Percentiles rank a stretch among this genome's conserved stretches.
These are phyloP conservation scores for Macrophya annulata DNA, from an alignment of 2,888 invertebrate species.

Conservation along the genomic window DNA sequence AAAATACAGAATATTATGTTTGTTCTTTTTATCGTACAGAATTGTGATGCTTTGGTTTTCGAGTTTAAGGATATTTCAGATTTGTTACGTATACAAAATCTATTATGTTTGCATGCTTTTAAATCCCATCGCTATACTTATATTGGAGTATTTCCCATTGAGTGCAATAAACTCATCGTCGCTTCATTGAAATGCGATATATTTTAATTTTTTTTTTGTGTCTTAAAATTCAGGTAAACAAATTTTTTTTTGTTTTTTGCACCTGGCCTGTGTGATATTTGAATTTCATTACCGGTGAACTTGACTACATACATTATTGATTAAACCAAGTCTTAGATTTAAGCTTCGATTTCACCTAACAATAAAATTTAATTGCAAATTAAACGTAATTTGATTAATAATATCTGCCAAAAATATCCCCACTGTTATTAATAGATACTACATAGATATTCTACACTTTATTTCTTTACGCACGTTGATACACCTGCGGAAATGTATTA, in stretches of 20 bases:
- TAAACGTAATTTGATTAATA: slow-evolving; percentile 21
- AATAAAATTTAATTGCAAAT: not conserved
- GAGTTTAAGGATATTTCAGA: not conserved
- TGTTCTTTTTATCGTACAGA: not conserved
- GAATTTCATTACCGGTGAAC: not conserved
- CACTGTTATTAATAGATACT: slow-evolving; percentile 4
- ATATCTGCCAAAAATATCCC: slow-evolving; percentile 27
- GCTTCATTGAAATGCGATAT: not conserved
- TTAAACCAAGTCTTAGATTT: not conserved
- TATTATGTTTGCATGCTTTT: not conserved
- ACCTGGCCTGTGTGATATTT: not conserved
- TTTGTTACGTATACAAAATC: not conserved
- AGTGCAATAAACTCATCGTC: not conserved
- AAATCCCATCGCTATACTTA: not conserved
- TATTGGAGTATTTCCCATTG: not conserved
- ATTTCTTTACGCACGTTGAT: slow-evolving; percentile 8
- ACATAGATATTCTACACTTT: not conserved
- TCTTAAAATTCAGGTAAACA: not conserved
- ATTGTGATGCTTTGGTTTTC: not conserved
- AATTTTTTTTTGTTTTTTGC: not conserved
- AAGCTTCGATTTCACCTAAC: not conserved
- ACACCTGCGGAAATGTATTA: not conserved
- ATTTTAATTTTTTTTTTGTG: not conserved
- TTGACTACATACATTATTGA: not conserved
- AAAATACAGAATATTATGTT: not conserved